Evolutionary conservation across 2,888 invertebrate species (phyloP).

Genomic region (Mimas tiliae): DNA sequence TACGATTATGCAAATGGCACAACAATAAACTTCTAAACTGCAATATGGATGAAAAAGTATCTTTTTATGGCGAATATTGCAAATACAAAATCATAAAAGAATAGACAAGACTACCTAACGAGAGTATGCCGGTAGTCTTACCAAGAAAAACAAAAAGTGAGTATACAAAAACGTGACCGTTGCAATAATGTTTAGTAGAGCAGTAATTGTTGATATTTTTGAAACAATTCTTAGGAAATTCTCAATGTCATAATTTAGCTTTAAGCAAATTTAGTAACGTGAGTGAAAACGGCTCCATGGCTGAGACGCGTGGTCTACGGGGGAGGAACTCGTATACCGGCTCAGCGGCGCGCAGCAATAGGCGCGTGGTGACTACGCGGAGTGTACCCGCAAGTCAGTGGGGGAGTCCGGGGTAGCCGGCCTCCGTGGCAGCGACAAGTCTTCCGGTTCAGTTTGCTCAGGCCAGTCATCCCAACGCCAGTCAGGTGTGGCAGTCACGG

Average conservation of each 20-base stretch:
- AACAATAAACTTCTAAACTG: slow-evolving; percentile 78
- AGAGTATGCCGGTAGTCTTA: slow-evolving; percentile 64
- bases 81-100: slow-evolving; percentile 66
- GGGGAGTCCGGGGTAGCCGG: slow-evolving; percentile 80
- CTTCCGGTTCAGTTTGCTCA: slow-evolving; percentile 96
- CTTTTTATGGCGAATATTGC: slow-evolving; percentile 68
- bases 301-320: slow-evolving; percentile 73
- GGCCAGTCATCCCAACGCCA: slow-evolving; percentile 86
- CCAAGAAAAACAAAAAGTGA: slow-evolving; percentile 56
- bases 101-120: slow-evolving; percentile 69
- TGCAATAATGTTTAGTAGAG: slow-evolving; percentile 48
- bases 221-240: slow-evolving; percentile 18
- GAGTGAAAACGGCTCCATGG: slow-evolving; percentile 7
- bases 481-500: slow-evolving; percentile 71
- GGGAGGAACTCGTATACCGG: slow-evolving; percentile 92
- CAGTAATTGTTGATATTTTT: slow-evolving; percentile 41
- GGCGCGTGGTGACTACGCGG: slow-evolving; percentile 73
- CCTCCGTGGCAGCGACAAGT: slow-evolving; percentile 89
- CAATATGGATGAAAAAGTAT: slow-evolving; percentile 69
- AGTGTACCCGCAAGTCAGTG: slow-evolving; percentile 79
- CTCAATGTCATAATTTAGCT: slow-evolving; percentile 13
- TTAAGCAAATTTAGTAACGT: slow-evolving; percentile 23
- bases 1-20: slow-evolving; percentile 81
- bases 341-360: slow-evolving; percentile 67
- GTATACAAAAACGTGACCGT: slow-evolving; percentile 50